Percentiles rank a stretch among this genome's conserved stretches.
Evolutionary conservation across 1,140 invertebrate genomes (phyloP).

Genomic region (Brachionus sp.): DNA sequence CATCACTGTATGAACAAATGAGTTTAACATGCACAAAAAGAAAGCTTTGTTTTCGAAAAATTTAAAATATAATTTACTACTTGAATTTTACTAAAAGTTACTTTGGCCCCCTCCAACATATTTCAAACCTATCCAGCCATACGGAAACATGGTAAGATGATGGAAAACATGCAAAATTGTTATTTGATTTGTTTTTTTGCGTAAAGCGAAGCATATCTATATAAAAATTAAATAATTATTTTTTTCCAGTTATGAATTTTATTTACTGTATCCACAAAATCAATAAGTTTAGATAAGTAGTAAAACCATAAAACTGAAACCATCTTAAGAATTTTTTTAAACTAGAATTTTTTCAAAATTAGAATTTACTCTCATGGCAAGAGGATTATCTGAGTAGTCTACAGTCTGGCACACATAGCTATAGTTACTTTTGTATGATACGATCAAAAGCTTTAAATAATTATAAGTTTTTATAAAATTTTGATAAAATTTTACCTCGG

Average conservation of each 20-base stretch:
- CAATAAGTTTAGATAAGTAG: conserved; percentile 26
- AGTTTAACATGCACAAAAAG: conserved; percentile 64
- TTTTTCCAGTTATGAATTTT: neutral
- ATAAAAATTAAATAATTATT: neutral
- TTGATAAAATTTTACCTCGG: neutral
- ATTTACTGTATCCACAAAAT: conserved; percentile 44
- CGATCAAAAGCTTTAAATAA: conserved; percentile 20
- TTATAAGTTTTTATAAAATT: neutral
- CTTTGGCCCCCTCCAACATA: conserved; percentile 50
- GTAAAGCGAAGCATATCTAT: conserved; percentile 59
- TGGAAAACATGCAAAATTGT: conserved; percentile 71
- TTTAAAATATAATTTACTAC: neutral
- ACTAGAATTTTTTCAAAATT: neutral
- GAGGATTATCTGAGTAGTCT: conserved; percentile 31
- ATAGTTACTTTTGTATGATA: conserved; percentile 22
- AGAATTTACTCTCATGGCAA: conserved; percentile 11
- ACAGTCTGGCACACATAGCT: conserved; percentile 27
- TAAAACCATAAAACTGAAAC: conserved; percentile 41
- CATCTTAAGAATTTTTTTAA: neutral
- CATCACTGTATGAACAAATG: conserved; percentile 74
- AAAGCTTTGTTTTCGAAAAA: neutral
- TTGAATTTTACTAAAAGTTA: neutral
- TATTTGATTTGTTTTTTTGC: conserved; percentile 73
- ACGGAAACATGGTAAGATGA: conserved; percentile 62
- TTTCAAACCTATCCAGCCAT: conserved; percentile 51